Conservation (phyloP, 2,113 vertebrate genomes). For the Neotragus pygmaeus region DNA sequence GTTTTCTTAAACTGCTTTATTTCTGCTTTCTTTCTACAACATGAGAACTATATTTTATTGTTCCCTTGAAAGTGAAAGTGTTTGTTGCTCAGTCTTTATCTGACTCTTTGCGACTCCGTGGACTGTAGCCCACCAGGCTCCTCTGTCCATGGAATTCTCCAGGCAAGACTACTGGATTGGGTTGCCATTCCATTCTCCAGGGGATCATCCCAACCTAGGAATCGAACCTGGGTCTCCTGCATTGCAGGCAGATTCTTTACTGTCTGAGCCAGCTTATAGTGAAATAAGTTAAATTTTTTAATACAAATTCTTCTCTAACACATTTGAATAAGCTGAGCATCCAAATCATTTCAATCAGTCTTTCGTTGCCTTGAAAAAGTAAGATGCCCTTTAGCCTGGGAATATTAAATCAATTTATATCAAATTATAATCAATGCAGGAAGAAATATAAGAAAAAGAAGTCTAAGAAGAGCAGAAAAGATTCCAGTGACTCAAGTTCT, state of each 20-base stretch:
- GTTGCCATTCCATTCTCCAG: background rate
- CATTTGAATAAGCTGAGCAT: constrained; percentile 22
- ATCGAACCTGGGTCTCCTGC: background rate
- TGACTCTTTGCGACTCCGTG: background rate
- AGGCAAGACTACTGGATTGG: background rate
- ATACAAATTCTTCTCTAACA: background rate
- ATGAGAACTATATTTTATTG: constrained; percentile 5
- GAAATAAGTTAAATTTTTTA: constrained; percentile 5
- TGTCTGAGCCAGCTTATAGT: background rate
- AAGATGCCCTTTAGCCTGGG: constrained; percentile 32
- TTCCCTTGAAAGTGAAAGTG: background rate
- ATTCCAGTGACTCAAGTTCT: constrained; percentile 91
- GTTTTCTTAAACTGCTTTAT: constrained; percentile 29
- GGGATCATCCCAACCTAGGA: background rate
- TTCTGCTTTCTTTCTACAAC: constrained; percentile 13
- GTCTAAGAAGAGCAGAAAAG: constrained; percentile 89
- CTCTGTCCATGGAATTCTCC: background rate
- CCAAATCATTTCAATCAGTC: constrained; percentile 9
- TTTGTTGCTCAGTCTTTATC: background rate
- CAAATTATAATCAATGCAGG: constrained; percentile 74
- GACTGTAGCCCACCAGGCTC: background rate
- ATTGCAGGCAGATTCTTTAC: background rate
- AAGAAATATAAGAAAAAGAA: constrained; percentile 95
- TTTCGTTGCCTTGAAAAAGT: constrained; percentile 42
- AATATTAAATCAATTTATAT: constrained; percentile 34